Evolutionary conservation across 2,113 vertebrate species (phyloP).

Genomic region (Probosciger aterrimus): DNA sequence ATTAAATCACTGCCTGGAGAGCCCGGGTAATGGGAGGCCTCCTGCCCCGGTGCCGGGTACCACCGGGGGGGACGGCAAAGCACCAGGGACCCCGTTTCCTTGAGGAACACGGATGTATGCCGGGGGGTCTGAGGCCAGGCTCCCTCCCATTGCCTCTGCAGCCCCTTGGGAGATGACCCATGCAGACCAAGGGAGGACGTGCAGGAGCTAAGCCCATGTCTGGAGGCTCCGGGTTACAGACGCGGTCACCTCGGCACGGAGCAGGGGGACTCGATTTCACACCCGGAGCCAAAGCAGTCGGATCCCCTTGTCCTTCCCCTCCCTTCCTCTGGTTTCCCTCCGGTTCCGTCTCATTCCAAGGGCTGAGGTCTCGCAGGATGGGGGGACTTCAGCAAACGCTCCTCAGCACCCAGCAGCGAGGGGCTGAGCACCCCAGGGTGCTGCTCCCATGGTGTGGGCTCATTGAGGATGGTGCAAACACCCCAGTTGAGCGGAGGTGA

Average conservation of each 20-base stretch:
- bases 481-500: neutral
- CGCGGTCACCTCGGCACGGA: rapidly evolving
- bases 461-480: neutral
- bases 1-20: constrained; percentile 35
- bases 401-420: rapidly evolving
- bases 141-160: rapidly evolving
- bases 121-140: neutral
- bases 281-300: neutral
- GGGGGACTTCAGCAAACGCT: rapidly evolving
- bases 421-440: neutral
- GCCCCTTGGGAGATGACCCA: rapidly evolving
- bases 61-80: rapidly evolving
- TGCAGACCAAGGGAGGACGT: neutral
- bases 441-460: neutral
- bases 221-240: neutral
- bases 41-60: neutral
- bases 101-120: rapidly evolving
- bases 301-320: neutral
- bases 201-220: neutral
- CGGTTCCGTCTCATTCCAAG: neutral
- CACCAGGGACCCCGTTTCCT: neutral
- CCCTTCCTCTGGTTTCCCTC: neutral
- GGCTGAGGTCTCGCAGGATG: neutral
- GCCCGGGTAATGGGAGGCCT: neutral
- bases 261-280: neutral